phyloP scores from a whole-genome alignment of 2,888 invertebrate species.

The Temnothorax rugatulus region DNA sequence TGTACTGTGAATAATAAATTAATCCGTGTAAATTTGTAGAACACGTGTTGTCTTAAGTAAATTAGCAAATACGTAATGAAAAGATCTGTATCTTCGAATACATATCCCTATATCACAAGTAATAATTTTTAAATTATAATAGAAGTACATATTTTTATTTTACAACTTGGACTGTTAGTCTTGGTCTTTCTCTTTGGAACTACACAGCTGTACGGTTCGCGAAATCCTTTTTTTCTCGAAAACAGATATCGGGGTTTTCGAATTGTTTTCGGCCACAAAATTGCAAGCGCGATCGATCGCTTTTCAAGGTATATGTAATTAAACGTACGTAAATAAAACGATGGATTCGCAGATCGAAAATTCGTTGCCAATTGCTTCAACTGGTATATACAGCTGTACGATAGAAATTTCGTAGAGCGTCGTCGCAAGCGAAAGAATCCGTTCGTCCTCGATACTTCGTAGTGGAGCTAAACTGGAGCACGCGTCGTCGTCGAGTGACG shows the following conservation, averaged over 20 bases:
- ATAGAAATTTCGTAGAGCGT: slow-evolving; percentile 22
- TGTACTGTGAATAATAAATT: neutral
- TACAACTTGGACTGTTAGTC: neutral
- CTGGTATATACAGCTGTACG: neutral
- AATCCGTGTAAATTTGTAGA: slow-evolving; percentile 10
- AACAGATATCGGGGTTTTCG: neutral
- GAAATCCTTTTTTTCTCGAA: neutral
- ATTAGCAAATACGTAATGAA: neutral
- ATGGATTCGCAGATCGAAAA: neutral
- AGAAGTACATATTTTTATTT: neutral
- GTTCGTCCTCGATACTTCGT: slow-evolving; percentile 58
- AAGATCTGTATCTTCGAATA: neutral
- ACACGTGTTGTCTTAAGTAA: slow-evolving; percentile 10
- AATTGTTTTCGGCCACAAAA: slow-evolving; percentile 11
- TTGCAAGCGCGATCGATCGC: neutral
- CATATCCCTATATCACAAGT: neutral
- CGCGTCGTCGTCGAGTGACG: slow-evolving; percentile 66
- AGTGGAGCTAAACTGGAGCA: slow-evolving; percentile 72
- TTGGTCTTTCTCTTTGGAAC: neutral
- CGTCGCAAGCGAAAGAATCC: slow-evolving; percentile 57
- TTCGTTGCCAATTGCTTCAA: neutral
- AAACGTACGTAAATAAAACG: neutral
- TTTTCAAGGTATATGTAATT: neutral
- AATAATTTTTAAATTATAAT: neutral
- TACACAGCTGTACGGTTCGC: neutral